These are phyloP conservation scores for Lacerta agilis DNA, from an alignment of 2,797 vertebrate genomes.

Conservation along the genomic window DNA sequence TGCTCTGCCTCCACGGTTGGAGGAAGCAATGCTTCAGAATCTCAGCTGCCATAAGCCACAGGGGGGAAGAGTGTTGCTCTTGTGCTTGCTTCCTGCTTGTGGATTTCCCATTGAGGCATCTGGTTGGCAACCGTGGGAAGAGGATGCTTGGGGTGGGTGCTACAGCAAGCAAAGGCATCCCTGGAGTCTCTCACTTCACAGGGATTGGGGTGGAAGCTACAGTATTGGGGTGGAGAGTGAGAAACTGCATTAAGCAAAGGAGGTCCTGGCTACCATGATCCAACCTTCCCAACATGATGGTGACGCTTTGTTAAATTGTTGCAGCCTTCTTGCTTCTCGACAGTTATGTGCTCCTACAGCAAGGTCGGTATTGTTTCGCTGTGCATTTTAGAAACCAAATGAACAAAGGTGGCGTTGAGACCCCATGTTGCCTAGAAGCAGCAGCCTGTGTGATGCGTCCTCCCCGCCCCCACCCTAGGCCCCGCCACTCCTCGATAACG, in stretches of 20 bases:
- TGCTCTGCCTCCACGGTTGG: too few relatives aligned
- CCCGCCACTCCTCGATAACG: conserved; percentile 20
- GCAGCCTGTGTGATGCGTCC: not conserved
- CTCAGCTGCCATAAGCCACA: too few relatives aligned
- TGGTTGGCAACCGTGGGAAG: too few relatives aligned
- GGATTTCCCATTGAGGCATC: too few relatives aligned
- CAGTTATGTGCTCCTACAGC: not conserved
- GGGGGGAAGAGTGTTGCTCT: too few relatives aligned
- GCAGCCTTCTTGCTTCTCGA: not conserved
- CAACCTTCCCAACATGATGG: not conserved
- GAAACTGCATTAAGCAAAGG: not conserved
- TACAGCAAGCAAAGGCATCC: too few relatives aligned
- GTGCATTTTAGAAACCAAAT: conserved; percentile 7
- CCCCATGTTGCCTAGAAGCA: not conserved
- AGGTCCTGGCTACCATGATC: not conserved
- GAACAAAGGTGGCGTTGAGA: conserved; percentile 18
- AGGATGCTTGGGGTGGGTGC: too few relatives aligned
- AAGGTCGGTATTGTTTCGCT: not conserved
- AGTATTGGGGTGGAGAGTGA: not conserved
- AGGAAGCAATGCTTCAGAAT: too few relatives aligned
- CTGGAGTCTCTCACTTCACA: too few relatives aligned
- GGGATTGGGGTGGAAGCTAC: not conserved
- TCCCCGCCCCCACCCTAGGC: too few relatives aligned
- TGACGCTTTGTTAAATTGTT: not conserved
- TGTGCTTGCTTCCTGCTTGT: too few relatives aligned